phyloP scores from a whole-genome alignment of 2,888 invertebrate species.

The Parnassius mnemosyne region DNA sequence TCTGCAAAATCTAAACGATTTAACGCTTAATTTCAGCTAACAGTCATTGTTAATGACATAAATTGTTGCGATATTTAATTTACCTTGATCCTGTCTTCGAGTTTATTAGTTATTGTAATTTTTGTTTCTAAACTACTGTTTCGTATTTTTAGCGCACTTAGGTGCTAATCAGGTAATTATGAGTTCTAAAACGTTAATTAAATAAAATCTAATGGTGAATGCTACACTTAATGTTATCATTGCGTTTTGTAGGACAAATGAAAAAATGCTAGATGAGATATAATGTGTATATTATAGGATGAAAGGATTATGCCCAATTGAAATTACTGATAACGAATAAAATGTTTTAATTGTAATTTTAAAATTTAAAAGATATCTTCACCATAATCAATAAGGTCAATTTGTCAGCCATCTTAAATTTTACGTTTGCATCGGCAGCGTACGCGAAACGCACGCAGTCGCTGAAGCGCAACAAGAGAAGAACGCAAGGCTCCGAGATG shows the following conservation, averaged over 20 bases:
- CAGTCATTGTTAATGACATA: slow-evolving; percentile 23
- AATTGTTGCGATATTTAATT: slow-evolving; percentile 13
- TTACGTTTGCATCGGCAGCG: slow-evolving; percentile 76
- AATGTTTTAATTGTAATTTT: too few species aligned
- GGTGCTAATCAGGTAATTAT: slow-evolving; percentile 76
- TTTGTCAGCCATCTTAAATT: slow-evolving; percentile 31
- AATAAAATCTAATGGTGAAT: too few species aligned
- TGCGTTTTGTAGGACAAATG: too few species aligned
- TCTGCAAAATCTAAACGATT: slow-evolving; percentile 38
- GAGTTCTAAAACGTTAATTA: slow-evolving; percentile 15
- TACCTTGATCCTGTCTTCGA: not conserved
- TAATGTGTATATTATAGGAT: too few species aligned
- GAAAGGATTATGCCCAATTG: too few species aligned
- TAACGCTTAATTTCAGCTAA: slow-evolving; percentile 40
- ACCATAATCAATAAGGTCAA: not conserved
- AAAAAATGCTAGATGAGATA: too few species aligned
- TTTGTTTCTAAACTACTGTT: slow-evolving; percentile 51
- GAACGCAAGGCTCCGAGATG: slow-evolving; percentile 94
- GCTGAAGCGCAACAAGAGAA: slow-evolving; percentile 98
- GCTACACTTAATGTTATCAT: too few species aligned
- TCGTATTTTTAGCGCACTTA: slow-evolving; percentile 77
- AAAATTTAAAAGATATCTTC: too few species aligned
- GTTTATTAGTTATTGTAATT: slow-evolving; percentile 6
- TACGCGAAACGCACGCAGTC: slow-evolving; percentile 96
- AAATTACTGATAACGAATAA: too few species aligned